Evolutionary conservation across 2,888 invertebrate genomes (phyloP).

Genomic region (Ligdia adustata): DNA sequence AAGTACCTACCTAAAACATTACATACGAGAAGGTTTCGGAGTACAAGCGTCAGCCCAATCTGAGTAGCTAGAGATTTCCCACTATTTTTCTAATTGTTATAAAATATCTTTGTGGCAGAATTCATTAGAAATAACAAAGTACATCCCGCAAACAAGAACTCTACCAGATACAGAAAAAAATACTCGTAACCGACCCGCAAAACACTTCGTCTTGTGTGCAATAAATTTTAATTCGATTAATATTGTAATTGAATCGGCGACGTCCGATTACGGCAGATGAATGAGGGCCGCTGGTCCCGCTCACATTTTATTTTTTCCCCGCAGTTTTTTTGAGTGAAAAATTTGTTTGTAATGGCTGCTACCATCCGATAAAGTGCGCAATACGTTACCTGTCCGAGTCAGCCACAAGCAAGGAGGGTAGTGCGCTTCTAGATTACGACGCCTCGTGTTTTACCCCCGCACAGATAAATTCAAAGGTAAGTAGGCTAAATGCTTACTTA

Average conservation of each 20-base stretch:
- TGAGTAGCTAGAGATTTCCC: no score
- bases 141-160: no score
- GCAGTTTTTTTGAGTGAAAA: conserved; percentile 24
- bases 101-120: no score
- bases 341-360: conserved; percentile 31
- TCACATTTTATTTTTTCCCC: conserved; percentile 22
- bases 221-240: conserved; percentile 33
- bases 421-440: conserved; percentile 22
- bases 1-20: no score
- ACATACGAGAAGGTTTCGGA: no score
- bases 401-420: conserved; percentile 18
- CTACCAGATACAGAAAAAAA: conserved; percentile 21
- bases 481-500: conserved; percentile 11
- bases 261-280: conserved; percentile 32
- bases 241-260: conserved; percentile 34
- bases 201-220: conserved; percentile 26
- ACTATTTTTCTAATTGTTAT: no score
- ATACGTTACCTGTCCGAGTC: conserved; percentile 30
- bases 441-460: conserved; percentile 9
- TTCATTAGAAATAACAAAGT: no score
- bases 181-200: conserved; percentile 15
- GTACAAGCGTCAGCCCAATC: no score
- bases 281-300: conserved; percentile 25
- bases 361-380: conserved; percentile 31
- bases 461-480: conserved; percentile 27